These are phyloP conservation scores for Halictus quadricinctus DNA, from an alignment of 2,888 invertebrate genomes.

Conservation along the genomic window DNA sequence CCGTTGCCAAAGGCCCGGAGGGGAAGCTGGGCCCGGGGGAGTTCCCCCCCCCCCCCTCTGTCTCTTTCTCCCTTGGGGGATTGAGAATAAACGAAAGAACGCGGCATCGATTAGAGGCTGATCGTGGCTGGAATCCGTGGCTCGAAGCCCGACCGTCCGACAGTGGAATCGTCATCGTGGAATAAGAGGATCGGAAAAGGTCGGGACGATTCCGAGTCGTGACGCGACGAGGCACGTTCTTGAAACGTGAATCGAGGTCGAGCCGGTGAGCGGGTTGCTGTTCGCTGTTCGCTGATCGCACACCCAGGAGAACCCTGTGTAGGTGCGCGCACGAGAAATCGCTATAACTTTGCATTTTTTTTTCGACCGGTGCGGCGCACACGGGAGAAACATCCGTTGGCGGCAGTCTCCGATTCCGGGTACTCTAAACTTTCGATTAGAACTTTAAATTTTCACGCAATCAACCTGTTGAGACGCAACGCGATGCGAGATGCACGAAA, in stretches of 20 bases:
- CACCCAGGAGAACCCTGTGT: not conserved
- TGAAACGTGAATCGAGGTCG: slow-evolving; percentile 65
- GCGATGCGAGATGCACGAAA: too few species aligned
- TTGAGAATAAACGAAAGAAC: not conserved
- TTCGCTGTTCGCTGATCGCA: not conserved
- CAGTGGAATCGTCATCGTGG: slow-evolving; percentile 35
- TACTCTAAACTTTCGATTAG: not conserved
- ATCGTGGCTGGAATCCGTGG: slow-evolving; percentile 38
- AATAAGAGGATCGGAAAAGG: slow-evolving; percentile 56
- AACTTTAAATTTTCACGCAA: too few species aligned
- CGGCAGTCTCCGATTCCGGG: not conserved
- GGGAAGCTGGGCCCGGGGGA: too few species aligned
- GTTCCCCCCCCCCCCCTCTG: too few species aligned
- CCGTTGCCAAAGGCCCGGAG: not conserved
- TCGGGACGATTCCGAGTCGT: slow-evolving; percentile 58
- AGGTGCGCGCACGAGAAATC: not conserved
- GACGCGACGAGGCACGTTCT: slow-evolving; percentile 59
- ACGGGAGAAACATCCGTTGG: too few species aligned
- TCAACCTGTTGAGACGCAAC: too few species aligned
- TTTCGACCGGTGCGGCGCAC: not conserved
- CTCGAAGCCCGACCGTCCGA: not conserved
- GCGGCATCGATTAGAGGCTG: slow-evolving; percentile 5
- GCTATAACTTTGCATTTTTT: not conserved
- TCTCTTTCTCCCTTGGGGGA: not conserved
- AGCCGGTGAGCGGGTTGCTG: slow-evolving; percentile 57